Percentiles rank a stretch among this genome's conserved stretches.
These are phyloP conservation scores for Calliphora vicina DNA, from an alignment of 1,140 invertebrate species.

Conservation along the genomic window DNA sequence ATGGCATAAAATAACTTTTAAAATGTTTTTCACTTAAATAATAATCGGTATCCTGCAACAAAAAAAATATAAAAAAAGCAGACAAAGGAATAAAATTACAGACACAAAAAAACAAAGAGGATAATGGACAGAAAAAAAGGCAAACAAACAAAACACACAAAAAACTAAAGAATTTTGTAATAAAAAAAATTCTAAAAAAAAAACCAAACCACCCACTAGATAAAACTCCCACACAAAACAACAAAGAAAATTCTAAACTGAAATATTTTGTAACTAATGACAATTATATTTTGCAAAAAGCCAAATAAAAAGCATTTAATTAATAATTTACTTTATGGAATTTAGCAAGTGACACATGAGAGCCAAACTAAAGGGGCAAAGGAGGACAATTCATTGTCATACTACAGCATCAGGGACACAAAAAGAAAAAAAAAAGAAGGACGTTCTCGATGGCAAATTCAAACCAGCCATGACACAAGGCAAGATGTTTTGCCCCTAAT, in stretches of 20 bases:
- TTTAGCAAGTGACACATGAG: background rate
- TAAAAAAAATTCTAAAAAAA: background rate
- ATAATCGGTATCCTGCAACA: background rate
- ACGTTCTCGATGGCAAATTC: background rate
- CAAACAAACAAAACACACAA: slow-evolving; percentile 1
- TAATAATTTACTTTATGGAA: slow-evolving; percentile 27
- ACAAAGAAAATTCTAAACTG: background rate
- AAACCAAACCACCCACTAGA: background rate
- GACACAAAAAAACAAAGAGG: no score
- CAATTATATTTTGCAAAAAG: slow-evolving; percentile 22
- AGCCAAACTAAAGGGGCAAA: background rate
- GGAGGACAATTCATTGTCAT: no score
- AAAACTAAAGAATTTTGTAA: background rate
- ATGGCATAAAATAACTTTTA: slow-evolving; percentile 63
- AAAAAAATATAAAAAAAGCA: no score
- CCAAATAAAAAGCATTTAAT: slow-evolving; percentile 36
- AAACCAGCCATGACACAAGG: background rate
- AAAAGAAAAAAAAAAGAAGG: background rate
- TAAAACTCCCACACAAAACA: no score
- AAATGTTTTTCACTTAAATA: slow-evolving; percentile 59
- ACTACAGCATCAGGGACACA: no score
- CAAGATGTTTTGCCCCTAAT: background rate
- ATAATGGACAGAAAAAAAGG: no score
- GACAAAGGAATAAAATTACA: no score
- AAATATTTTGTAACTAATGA: background rate